Evolutionary conservation across 2,113 vertebrate species (phyloP).

Genomic region (Grammomys surdaster): DNA sequence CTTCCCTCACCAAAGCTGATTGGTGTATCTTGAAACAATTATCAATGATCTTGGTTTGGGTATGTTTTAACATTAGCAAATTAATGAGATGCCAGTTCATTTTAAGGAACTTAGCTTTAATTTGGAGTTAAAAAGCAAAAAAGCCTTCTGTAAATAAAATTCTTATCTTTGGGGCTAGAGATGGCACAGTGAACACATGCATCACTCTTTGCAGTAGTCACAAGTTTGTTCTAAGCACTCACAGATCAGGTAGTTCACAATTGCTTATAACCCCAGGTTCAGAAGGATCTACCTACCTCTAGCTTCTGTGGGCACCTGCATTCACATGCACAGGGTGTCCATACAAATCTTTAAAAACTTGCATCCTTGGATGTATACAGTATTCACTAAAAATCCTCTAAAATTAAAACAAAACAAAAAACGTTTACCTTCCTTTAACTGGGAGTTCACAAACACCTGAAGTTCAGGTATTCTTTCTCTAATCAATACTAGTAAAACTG

Average conservation of each 20-base stretch:
- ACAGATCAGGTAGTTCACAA: background rate
- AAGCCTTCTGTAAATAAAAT: background rate
- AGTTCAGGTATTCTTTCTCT: background rate
- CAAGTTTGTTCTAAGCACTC: background rate
- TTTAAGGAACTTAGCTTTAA: background rate
- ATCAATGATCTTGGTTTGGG: background rate
- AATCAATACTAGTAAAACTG: background rate
- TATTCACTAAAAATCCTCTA: background rate
- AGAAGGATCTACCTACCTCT: background rate
- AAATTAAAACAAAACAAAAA: background rate
- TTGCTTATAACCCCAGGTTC: background rate
- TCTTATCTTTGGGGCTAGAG: background rate
- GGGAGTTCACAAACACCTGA: constrained; percentile 1
- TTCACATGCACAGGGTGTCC: no score
- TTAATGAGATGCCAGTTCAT: constrained; percentile 6
- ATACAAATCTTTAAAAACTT: background rate
- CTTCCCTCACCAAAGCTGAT: background rate
- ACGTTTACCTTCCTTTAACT: constrained; percentile 30
- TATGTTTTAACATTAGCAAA: constrained; percentile 31
- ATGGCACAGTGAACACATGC: background rate
- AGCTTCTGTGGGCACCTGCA: background rate
- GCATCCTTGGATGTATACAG: background rate
- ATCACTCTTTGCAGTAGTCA: background rate
- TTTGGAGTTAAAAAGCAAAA: background rate
- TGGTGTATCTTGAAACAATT: background rate